Percentiles rank a stretch among this genome's conserved stretches.
Evolutionary conservation across 1,140 invertebrate species (phyloP).

Genomic region (Conopomorpha cramerella): DNA sequence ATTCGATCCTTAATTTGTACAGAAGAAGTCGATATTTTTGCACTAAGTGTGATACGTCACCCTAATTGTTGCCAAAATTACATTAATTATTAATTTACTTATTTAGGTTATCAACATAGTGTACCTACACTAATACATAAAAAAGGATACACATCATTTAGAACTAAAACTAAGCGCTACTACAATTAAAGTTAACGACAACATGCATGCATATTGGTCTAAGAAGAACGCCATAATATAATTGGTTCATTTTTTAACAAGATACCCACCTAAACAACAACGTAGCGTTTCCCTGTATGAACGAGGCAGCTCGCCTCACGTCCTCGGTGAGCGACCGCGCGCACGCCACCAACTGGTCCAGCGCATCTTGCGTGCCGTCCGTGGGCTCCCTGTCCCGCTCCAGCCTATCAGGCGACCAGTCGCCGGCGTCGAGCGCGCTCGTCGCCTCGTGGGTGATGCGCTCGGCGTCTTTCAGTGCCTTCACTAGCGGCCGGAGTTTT

Average conservation of each 20-base stretch:
- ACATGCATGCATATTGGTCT: no score
- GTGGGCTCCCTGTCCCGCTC: slow-evolving; percentile 64
- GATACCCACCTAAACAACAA: slow-evolving; percentile 75
- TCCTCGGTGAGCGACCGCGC: slow-evolving; percentile 86
- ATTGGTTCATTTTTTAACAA: no score
- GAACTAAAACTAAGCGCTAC: no score
- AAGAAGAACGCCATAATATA: no score
- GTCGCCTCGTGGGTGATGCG: slow-evolving; percentile 79
- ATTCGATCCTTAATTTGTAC: no score
- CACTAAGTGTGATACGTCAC: no score
- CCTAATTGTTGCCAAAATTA: no score
- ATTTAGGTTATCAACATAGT: no score
- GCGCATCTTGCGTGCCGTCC: slow-evolving; percentile 69
- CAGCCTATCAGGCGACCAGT: slow-evolving; percentile 78
- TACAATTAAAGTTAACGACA: no score
- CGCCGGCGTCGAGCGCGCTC: slow-evolving; percentile 73
- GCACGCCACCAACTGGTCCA: slow-evolving; percentile 85
- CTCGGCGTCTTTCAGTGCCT: slow-evolving; percentile 79
- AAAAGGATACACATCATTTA: no score
- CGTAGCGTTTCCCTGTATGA: slow-evolving; percentile 88
- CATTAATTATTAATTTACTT: no score
- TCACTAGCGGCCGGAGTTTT: slow-evolving; percentile 77
- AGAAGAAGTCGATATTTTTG: slow-evolving; percentile 23
- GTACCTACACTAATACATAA: no score
- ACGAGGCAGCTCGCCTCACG: slow-evolving; percentile 83